Conservation (phyloP, 2,888 invertebrate species). For the Scotopteryx bipunctaria region DNA sequence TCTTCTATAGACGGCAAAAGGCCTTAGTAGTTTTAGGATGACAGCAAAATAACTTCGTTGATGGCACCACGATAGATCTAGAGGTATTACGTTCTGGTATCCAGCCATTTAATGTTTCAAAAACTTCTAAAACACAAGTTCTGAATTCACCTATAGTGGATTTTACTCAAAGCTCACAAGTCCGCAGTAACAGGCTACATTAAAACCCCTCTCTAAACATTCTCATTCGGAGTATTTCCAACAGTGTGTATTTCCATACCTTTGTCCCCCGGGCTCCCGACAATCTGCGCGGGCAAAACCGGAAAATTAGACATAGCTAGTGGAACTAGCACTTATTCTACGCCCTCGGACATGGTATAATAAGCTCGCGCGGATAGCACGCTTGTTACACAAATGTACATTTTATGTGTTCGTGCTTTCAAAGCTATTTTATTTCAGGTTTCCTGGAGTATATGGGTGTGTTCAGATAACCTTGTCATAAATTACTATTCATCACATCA, state of each 20-base stretch:
- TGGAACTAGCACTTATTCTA: constrained; percentile 4
- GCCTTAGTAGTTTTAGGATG: too few relatives aligned
- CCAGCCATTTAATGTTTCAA: too few relatives aligned
- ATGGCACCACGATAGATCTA: too few relatives aligned
- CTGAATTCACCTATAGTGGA: too few relatives aligned
- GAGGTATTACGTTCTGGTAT: too few relatives aligned
- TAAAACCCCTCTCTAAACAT: constrained; percentile 10
- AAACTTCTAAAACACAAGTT: too few relatives aligned
- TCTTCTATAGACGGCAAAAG: too few relatives aligned
- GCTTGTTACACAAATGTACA: constrained; percentile 35
- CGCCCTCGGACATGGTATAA: constrained; percentile 51
- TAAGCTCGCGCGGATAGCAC: constrained; percentile 48
- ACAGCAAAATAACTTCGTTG: too few relatives aligned
- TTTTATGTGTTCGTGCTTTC: constrained; percentile 10
- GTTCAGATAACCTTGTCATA: too few relatives aligned
- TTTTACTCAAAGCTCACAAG: background rate
- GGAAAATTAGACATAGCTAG: constrained; percentile 77
- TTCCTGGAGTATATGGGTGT: too few relatives aligned
- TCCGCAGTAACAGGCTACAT: background rate
- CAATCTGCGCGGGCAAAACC: constrained; percentile 76
- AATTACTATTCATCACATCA: too few relatives aligned
- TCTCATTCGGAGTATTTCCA: constrained; percentile 11
- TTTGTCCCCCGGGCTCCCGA: constrained; percentile 53
- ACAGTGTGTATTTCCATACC: constrained; percentile 24
- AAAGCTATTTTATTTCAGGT: too few relatives aligned